Percentiles rank a stretch among this genome's conserved stretches.
These are phyloP conservation scores for Cyphomyrus plagiostoma DNA, from an alignment of 2,113 vertebrate species.

Conservation along the genomic window DNA sequence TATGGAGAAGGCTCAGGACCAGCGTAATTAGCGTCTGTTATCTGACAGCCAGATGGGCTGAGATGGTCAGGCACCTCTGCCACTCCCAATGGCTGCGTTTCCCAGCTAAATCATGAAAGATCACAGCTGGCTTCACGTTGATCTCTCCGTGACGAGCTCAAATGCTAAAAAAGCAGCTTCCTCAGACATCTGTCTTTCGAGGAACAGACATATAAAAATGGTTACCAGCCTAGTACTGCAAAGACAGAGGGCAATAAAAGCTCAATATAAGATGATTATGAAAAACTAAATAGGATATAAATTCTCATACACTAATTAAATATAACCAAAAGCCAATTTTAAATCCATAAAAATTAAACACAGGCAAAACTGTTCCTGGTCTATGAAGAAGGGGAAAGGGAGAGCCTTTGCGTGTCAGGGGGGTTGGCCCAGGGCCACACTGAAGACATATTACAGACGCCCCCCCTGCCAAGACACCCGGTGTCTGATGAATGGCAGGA, in stretches of 20 bases:
- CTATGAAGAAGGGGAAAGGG: not conserved
- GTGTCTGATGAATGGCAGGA: not conserved
- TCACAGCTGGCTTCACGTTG: not conserved
- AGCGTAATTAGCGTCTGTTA: not conserved
- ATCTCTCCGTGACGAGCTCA: not conserved
- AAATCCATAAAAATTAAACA: not conserved
- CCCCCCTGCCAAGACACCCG: not conserved
- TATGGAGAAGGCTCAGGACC: not conserved
- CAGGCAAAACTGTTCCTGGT: not conserved
- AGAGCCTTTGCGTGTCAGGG: not conserved
- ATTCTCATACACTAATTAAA: not conserved
- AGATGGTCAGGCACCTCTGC: not conserved
- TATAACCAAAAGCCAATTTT: not conserved
- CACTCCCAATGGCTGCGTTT: not conserved
- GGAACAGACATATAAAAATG: not conserved
- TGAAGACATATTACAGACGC: not conserved
- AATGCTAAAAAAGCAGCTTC: not conserved
- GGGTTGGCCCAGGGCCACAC: not conserved
- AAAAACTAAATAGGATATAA: not conserved
- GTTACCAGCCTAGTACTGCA: not conserved
- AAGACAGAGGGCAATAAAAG: not conserved
- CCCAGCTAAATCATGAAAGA: not conserved
- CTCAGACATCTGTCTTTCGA: not conserved
- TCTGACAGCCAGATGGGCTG: not conserved
- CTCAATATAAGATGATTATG: not conserved